phyloP scores from a whole-genome alignment of 1,140 invertebrate genomes.

The Holotrichia oblita region DNA sequence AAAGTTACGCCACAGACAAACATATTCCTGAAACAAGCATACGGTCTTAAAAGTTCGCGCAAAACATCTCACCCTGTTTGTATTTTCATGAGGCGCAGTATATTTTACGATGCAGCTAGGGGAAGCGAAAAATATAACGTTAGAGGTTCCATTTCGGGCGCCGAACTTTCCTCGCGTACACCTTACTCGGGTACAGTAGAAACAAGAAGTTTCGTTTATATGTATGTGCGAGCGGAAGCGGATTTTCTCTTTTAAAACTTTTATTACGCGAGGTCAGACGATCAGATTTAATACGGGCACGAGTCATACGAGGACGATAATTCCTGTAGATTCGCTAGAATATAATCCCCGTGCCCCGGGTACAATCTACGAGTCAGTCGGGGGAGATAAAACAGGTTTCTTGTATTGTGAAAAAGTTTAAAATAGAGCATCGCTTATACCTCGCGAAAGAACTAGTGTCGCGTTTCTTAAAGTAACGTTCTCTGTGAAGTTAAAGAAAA shows the following conservation, averaged over 20 bases:
- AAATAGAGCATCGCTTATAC: neutral
- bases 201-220: slow-evolving; percentile 2
- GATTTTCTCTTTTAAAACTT: slow-evolving; percentile 13
- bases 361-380: neutral
- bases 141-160: neutral
- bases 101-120: slow-evolving; percentile 1
- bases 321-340: neutral
- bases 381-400: neutral
- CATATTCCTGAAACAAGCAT: slow-evolving; percentile 7
- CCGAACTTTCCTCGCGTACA: neutral
- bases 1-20: neutral
- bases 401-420: neutral
- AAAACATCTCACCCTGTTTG: neutral
- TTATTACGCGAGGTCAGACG: slow-evolving; percentile 5
- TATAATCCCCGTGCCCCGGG: neutral
- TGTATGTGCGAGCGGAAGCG: neutral
- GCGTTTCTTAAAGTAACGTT: too few species aligned
- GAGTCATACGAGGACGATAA: slow-evolving; percentile 1
- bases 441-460: too few species aligned
- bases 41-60: neutral
- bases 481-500: too few species aligned
- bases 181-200: neutral
- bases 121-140: slow-evolving; percentile 3
- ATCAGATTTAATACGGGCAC: slow-evolving; percentile 7
- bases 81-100: neutral